These are phyloP conservation scores for Halesus radiatus DNA, from an alignment of 1,140 invertebrate genomes.

Conservation along the genomic window DNA sequence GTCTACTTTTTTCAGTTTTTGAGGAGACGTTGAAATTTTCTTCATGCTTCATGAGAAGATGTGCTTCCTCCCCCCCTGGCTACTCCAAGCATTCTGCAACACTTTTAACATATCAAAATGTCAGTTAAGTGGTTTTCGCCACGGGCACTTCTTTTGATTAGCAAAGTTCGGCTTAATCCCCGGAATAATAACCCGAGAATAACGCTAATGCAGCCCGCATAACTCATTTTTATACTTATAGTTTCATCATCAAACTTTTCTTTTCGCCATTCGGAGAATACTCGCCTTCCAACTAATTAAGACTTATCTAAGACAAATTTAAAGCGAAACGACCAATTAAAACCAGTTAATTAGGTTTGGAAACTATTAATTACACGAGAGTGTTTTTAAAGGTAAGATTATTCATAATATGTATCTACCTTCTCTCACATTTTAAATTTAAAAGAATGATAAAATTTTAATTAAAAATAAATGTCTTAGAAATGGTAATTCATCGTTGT, in stretches of 20 bases:
- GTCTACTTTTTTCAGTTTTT: too few relatives aligned
- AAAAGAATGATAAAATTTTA: too few relatives aligned
- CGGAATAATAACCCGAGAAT: background rate
- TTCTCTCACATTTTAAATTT: too few relatives aligned
- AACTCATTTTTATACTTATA: constrained; percentile 24
- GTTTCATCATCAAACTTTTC: constrained; percentile 4
- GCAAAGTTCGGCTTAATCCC: background rate
- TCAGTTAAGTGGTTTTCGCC: too few relatives aligned
- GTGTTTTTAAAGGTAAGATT: constrained; percentile 4
- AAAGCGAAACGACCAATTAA: constrained; percentile 25
- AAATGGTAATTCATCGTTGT: too few relatives aligned
- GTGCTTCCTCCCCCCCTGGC: too few relatives aligned
- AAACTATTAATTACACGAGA: constrained; percentile 4
- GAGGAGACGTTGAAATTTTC: too few relatives aligned
- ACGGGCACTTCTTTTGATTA: background rate
- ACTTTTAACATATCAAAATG: too few relatives aligned
- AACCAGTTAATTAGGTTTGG: constrained; percentile 13
- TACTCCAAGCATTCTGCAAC: too few relatives aligned
- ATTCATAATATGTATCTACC: background rate
- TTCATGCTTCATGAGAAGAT: too few relatives aligned
- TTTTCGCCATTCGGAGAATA: background rate
- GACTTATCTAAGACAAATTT: constrained; percentile 10
- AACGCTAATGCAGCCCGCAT: constrained; percentile 4
- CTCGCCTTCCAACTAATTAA: constrained; percentile 21
- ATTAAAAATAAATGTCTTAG: too few relatives aligned